Conservation (phyloP, 2,113 vertebrate species). For the Alexandromys fortis region DNA sequence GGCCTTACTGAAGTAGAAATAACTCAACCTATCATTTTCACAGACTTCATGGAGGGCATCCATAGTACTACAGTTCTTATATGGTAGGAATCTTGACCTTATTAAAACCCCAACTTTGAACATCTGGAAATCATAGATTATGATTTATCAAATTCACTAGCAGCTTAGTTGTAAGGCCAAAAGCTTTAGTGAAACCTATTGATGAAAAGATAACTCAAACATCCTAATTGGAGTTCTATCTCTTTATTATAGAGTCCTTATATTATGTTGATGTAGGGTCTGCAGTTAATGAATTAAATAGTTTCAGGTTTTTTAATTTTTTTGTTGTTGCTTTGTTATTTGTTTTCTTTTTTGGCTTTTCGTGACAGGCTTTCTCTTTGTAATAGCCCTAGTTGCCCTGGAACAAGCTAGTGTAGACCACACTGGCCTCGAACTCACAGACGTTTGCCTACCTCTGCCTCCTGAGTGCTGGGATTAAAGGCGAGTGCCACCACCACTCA, state of each 20-base stretch:
- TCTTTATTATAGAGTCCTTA: neutral
- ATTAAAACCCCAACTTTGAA: neutral
- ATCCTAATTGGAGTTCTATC: neutral
- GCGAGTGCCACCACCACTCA: no score
- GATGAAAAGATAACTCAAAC: neutral
- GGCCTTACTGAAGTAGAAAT: neutral
- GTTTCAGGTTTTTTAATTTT: neutral
- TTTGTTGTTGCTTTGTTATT: no score
- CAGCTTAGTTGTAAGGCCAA: neutral
- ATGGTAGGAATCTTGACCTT: neutral
- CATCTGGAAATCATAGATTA: neutral
- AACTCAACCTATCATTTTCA: neutral
- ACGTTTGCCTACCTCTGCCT: no score
- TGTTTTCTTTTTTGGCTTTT: no score
- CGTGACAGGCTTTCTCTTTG: no score
- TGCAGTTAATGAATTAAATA: neutral
- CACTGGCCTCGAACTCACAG: no score
- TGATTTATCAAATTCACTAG: neutral
- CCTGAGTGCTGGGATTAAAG: no score
- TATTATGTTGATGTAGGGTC: neutral
- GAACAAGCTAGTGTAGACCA: no score
- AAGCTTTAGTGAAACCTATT: neutral
- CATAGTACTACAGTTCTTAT: neutral
- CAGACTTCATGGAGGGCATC: neutral
- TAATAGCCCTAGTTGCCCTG: no score